Conservation (phyloP, 2,113 vertebrate species). For the Sinocyclocheilus anophthalmus region DNA sequence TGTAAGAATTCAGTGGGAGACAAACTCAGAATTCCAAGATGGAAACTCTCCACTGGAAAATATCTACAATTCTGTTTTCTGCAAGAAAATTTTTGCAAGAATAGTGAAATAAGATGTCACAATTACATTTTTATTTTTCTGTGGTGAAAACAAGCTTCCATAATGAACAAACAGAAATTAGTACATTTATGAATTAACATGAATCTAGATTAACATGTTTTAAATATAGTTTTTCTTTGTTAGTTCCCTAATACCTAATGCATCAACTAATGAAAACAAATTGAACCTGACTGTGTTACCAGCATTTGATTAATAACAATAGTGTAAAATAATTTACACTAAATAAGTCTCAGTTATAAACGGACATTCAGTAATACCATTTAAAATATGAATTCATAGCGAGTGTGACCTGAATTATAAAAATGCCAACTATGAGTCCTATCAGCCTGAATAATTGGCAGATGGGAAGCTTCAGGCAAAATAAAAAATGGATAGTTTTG, state of each 20-base stretch:
- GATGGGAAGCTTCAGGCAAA: conserved; percentile 41
- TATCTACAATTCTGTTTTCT: too few species aligned
- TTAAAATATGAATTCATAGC: background rate
- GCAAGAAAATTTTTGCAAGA: too few species aligned
- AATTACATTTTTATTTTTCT: too few species aligned
- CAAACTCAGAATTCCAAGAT: too few species aligned
- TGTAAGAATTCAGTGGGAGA: too few species aligned
- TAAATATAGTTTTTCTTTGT: background rate
- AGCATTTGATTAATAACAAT: background rate
- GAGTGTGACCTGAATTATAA: conserved; percentile 14
- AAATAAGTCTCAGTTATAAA: background rate
- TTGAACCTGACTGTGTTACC: background rate
- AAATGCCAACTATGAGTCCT: conserved; percentile 16
- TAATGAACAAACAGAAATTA: background rate
- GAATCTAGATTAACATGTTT: background rate
- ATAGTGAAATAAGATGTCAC: too few species aligned
- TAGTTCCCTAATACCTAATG: background rate
- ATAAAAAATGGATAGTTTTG: conserved; percentile 47
- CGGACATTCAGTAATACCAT: background rate
- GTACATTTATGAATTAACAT: background rate
- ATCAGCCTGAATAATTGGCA: conserved; percentile 44
- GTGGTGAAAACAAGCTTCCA: too few species aligned
- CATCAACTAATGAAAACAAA: background rate
- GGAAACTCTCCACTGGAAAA: too few species aligned
- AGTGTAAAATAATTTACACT: conserved; percentile 8